Base-by-base conservation (phyloP, 1,140 invertebrate species). In the Cherax quadricarinatus region DNA sequence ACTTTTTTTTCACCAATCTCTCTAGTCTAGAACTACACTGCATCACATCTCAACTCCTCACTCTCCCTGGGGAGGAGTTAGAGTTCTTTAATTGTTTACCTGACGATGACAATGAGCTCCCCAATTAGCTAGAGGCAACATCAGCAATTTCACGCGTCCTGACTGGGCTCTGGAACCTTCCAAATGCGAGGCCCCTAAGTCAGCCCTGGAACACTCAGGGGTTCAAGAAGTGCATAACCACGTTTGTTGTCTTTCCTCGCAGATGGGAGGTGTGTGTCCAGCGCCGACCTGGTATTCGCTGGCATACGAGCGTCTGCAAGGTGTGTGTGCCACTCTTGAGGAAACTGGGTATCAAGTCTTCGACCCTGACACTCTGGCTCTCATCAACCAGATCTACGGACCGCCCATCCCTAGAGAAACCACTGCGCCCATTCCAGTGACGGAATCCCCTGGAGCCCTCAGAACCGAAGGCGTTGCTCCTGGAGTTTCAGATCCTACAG, bases 341-440 rank as follows among this genome's bases (percentile, higher is more conserved):
- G 93, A 92, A 7, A 91, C 93, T 0, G 93, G 93, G 7, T 93
- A 93, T 83, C 51, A 86, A 57, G 91, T 91, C 12, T 90, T 93
- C 30, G 66, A 70, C 66, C n/a, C n/a, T 0, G n/a, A 75, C 3
- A 75, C n/a, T 24, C 12, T 75, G 0, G 12, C 4, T n/a, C 7
- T 10, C 0, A 6, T 75, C 6, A 75, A 30, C n/a, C 6, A 75
- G n/a, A 75, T 75, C 7, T 75, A 75, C 70, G 70, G 70, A 30
- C 21, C 21, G 6, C 70, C 70, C 6, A 75, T 75, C 85, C 88
- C 53, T 49, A 87, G n/a, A 88, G 90, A 10, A 90, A 78, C 4
- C 73, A 88, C 30, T 41, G 48, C 10, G 21, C 24, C 48, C 86
- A 90, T 75, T 79, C 80, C 24, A 30, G 80, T 30, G 18, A 48